Evolutionary conservation across 2,888 invertebrate species (phyloP), one percentile per base, ranked within the genome.

Genomic region (Ligdia adustata): DNA sequence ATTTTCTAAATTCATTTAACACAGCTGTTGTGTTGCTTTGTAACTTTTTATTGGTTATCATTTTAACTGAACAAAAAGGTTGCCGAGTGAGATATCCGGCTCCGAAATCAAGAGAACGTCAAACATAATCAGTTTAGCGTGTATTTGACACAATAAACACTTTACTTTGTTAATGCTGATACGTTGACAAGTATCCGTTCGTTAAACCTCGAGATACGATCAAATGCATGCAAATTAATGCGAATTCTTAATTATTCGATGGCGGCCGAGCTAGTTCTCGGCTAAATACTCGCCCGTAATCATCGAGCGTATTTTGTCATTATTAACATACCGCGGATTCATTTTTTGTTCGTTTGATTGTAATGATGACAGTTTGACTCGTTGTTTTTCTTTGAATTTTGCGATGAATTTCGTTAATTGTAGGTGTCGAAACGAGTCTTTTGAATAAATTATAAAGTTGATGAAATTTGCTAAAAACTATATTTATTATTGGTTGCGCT

Each of bases 211-310:
- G 40, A 52, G 72, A 72, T 73, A 64, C 48, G 52, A 72, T 73
- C 73, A 50, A 58, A 70, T 67, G 16, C 53, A 73, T 70, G 71
- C 57, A 60, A 73, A 69, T 72, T 55, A 72, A 72, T 72, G 63
- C 67, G 54, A 66, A 65, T 65, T 56, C 53, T 67, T 72, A 72
- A 72, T 73, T 67, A 66, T 63, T 63, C 53, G 66, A 59, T 55
- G 52, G 59, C 53, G 50, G 56, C 41, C 51, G 26, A 32, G 32
- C 52, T 45, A 45, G 52, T 41, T 22, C 1, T 4, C 18, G 6
- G 4, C 6, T 5, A 1, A 18, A 18, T 18, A 18, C 1, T 18
- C 4, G 18, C 6, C 1, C 4, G 18, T 18, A 46, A 44, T 37
- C 37, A 42, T 39, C 29, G 38, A 18, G 9, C 24, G 37, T 42